Percentiles rank a stretch among this genome's conserved stretches.
Evolutionary conservation across 1,140 invertebrate species (phyloP).

Genomic region (Zaprionus inermis): DNA sequence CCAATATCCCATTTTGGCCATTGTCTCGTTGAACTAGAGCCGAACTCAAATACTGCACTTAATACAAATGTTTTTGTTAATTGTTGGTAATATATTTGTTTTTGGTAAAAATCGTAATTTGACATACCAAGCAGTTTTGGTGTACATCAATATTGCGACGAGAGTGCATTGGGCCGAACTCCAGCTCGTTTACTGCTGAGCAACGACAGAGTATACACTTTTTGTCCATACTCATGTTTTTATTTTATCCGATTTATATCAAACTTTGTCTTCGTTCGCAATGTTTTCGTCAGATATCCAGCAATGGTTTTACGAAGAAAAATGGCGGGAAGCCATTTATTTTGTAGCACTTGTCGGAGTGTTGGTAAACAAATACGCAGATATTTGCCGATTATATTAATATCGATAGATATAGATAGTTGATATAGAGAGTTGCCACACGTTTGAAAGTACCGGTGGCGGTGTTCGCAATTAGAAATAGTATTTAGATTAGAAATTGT

Average conservation of each 20-base stretch:
- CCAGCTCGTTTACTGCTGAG: neutral
- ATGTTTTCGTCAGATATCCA: neutral
- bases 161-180: conserved; percentile 5
- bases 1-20: conserved; percentile 11
- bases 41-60: conserved; percentile 56
- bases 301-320: neutral
- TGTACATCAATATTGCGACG: conserved; percentile 21
- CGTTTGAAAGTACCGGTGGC: neutral
- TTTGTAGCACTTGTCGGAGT: neutral
- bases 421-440: neutral
- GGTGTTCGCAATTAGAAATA: neutral
- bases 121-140: conserved; percentile 53
- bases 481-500: neutral
- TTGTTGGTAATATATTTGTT: neutral
- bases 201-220: conserved; percentile 21
- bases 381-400: neutral
- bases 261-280: neutral
- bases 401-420: neutral
- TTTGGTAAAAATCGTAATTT: neutral
- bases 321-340: neutral
- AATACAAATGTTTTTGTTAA: neutral
- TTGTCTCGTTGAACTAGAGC: conserved; percentile 45
- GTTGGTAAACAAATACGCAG: neutral
- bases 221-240: neutral
- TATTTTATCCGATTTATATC: conserved; percentile 26